Conservation (phyloP, 2,797 vertebrate species). For the Hybognathus amarus region DNA sequence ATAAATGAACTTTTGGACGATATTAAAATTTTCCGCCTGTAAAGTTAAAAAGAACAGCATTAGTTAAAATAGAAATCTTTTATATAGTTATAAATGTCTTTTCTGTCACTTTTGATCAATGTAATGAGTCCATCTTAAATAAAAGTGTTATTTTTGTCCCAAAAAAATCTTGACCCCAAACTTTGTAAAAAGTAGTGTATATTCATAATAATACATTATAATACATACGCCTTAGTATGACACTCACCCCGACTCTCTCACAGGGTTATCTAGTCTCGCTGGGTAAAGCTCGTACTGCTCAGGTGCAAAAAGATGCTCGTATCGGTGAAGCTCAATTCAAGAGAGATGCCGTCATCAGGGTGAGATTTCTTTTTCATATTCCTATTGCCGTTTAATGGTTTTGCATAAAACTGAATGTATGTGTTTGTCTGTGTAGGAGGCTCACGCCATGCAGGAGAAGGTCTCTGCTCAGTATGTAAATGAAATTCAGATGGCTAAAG, state of each 20-base stretch:
- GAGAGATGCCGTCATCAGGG: constrained; percentile 90
- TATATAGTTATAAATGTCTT: background rate
- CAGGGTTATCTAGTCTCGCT: constrained; percentile 90
- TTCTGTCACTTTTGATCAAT: background rate
- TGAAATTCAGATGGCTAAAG: constrained; percentile 95
- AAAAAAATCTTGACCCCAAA: background rate
- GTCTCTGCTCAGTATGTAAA: constrained; percentile 91
- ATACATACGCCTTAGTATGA: background rate
- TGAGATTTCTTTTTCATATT: constrained; percentile 62
- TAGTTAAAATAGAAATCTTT: background rate
- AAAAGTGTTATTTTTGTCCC: background rate
- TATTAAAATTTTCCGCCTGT: too few relatives aligned
- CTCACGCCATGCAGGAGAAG: constrained; percentile 90
- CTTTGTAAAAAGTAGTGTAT: background rate
- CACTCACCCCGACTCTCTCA: constrained; percentile 8
- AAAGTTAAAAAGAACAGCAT: background rate
- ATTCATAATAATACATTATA: too few relatives aligned
- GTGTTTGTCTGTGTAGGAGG: constrained; percentile 77
- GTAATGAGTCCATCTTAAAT: background rate
- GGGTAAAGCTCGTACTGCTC: constrained; percentile 92
- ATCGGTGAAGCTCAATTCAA: constrained; percentile 94
- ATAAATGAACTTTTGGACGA: too few relatives aligned
- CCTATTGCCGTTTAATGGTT: background rate
- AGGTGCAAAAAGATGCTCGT: constrained; percentile 93
- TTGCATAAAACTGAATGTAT: background rate